A percentile compares a stretch with the other conserved stretches of the same genome.
Conservation (phyloP, 2,113 vertebrate species). For the Syngnathus scovelli region DNA sequence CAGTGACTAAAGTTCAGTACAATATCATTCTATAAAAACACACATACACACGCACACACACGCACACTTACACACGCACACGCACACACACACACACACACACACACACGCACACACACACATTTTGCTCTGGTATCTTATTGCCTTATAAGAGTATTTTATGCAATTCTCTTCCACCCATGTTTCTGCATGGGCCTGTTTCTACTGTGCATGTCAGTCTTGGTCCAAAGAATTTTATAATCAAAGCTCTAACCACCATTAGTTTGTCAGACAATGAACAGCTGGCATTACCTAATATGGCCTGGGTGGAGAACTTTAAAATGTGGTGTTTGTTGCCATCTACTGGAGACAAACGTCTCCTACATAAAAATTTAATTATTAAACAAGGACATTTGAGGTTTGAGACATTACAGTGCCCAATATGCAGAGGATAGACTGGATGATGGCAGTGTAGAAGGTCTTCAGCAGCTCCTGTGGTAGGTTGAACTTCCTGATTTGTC, state of each 20-base stretch:
- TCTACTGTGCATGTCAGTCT: background rate
- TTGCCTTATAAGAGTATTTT: background rate
- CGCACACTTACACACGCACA: too few relatives aligned
- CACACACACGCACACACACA: background rate
- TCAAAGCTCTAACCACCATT: background rate
- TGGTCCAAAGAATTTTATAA: background rate
- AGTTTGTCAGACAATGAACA: background rate
- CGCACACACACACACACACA: background rate
- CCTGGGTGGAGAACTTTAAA: background rate
- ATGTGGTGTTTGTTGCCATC: constrained; percentile 49
- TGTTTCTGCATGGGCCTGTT: background rate
- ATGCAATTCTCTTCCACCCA: background rate
- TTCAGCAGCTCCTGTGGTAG: too few relatives aligned
- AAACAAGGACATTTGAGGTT: background rate
- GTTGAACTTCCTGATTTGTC: too few relatives aligned
- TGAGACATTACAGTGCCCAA: background rate
- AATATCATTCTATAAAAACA: too few relatives aligned
- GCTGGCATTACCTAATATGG: background rate
- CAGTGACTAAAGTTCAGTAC: too few relatives aligned
- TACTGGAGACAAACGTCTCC: constrained; percentile 31
- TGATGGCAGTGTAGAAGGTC: too few relatives aligned
- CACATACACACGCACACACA: too few relatives aligned
- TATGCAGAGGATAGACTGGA: too few relatives aligned
- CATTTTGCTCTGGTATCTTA: background rate
- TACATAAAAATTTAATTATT: background rate